A percentile compares a stretch with the other conserved stretches of the same genome.
Evolutionary conservation across 2,797 vertebrate genomes (phyloP).

Genomic region (Tauraco hartlaubi): DNA sequence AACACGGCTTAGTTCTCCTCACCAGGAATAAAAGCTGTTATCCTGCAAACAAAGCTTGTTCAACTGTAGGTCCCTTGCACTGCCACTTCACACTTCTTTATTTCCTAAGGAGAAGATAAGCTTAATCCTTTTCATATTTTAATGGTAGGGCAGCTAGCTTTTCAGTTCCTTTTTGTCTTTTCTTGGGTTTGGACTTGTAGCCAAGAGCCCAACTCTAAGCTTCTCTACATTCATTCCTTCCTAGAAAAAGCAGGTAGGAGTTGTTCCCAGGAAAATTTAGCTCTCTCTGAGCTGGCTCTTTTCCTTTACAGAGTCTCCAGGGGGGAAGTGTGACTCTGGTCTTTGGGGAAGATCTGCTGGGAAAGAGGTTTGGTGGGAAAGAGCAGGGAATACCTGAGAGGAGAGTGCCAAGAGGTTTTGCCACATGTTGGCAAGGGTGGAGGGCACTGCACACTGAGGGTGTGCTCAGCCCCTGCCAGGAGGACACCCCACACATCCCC

Average conservation of each 20-base stretch:
- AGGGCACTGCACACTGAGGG: background rate
- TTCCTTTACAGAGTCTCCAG: background rate
- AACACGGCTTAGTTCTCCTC: slow-evolving; percentile 43
- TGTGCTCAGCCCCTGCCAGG: background rate
- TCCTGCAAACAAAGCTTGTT: slow-evolving; percentile 10
- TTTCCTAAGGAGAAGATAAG: slow-evolving; percentile 32
- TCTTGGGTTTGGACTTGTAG: slow-evolving; percentile 3
- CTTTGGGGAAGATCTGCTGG: background rate
- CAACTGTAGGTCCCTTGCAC: background rate
- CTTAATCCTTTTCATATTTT: slow-evolving; percentile 51
- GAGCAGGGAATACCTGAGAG: background rate
- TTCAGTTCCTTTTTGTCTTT: background rate
- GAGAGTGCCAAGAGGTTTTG: background rate
- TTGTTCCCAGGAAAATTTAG: background rate
- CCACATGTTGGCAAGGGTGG: background rate
- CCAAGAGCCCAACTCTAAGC: background rate
- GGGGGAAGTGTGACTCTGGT: background rate
- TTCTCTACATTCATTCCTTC: background rate
- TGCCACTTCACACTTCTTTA: background rate
- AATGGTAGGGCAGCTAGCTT: background rate
- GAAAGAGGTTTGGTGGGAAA: background rate
- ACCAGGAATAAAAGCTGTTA: slow-evolving; percentile 23
- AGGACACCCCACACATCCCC: background rate
- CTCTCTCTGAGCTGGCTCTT: background rate
- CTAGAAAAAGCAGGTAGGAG: background rate